Evolutionary conservation across 2,888 invertebrate genomes (phyloP), one percentile per base, ranked within the genome.

Genomic region (Leptopilina myrica): DNA sequence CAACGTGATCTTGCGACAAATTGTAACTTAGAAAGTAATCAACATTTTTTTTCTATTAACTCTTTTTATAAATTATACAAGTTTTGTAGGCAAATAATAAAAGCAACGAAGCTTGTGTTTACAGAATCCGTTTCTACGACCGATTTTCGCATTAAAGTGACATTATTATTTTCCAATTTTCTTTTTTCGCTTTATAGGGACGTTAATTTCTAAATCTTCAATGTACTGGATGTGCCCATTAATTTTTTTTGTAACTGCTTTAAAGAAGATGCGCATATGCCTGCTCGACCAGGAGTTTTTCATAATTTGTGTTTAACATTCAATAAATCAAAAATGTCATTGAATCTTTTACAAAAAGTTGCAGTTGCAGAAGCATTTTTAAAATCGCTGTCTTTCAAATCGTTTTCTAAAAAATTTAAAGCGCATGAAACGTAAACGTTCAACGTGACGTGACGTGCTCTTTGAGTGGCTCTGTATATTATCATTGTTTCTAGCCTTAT

Each of bases 1-100:
- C 79, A 11, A 79, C 75, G 20, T 79, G 80, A 46, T 82, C 82
- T 75, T 81, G 82, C 0, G 78, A 82, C 15, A 82, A 46, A 64
- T 82, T 80, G 14, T 79, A 82, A 0, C 62, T 67, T 76, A 83
- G 67, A 53, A 80, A 14, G 62, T 79, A 77, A 14, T 79, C n/a
- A n/a, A n/a, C n/a, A n/a, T n/a, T n/a, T n/a, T n/a, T n/a, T n/a
- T n/a, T n/a, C n/a, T n/a, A n/a, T n/a, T 33, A 53, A 79, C 64
- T 53, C 65, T 65, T 64, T 67, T 65, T 1, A 76, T 1, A 82
- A 59, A 40, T 56, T 12, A 15, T 78, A 67, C 11, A 81, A 43
- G 78, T 78, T 83, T 65, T 43, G 49, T 14, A 83, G 64, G 43
- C 79, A 62, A 73, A 80, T 79, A 26, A 81, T 79, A 20, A 80